Evolutionary conservation across 2,888 invertebrate genomes (phyloP).

Genomic region (Phyto melanocephala): DNA sequence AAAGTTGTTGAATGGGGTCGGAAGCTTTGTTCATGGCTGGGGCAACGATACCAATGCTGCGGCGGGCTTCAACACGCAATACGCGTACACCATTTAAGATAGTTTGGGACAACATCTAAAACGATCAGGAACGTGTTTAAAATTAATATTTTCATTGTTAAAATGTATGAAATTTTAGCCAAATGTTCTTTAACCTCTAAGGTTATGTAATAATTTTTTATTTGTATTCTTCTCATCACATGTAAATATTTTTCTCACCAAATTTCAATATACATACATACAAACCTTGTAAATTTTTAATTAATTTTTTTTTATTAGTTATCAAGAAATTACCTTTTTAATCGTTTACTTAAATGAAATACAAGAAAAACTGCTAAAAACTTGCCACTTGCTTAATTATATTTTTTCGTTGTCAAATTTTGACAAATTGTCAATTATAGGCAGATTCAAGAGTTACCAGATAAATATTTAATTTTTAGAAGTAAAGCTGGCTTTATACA

Average conservation of each 20-base stretch:
- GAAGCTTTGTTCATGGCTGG: slow-evolving; percentile 84
- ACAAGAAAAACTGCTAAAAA: slow-evolving; percentile 6
- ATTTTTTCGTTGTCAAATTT: slow-evolving; percentile 27
- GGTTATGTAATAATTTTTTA: slow-evolving; percentile 57
- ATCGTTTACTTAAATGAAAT: not conserved
- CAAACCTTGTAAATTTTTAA: not conserved
- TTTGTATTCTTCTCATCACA: not conserved
- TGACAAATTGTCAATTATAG: not conserved
- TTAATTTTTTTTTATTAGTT: not conserved
- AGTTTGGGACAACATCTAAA: slow-evolving; percentile 81
- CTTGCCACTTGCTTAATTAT: slow-evolving; percentile 38
- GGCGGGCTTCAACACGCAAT: slow-evolving; percentile 81
- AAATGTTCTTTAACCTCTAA: slow-evolving; percentile 51
- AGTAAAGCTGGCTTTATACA: not conserved
- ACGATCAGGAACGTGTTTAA: not conserved
- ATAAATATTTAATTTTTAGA: not conserved
- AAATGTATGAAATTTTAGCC: not conserved
- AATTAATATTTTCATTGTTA: not conserved
- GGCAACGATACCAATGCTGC: slow-evolving; percentile 87
- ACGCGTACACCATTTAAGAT: slow-evolving; percentile 80
- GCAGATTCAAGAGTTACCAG: not conserved
- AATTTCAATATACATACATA: no score
- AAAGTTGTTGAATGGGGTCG: slow-evolving; percentile 96
- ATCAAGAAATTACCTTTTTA: slow-evolving; percentile 37
- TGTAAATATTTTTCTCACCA: no score